phyloP scores from a whole-genome alignment of 2,797 vertebrate genomes.

The Silurus aristotelis region DNA sequence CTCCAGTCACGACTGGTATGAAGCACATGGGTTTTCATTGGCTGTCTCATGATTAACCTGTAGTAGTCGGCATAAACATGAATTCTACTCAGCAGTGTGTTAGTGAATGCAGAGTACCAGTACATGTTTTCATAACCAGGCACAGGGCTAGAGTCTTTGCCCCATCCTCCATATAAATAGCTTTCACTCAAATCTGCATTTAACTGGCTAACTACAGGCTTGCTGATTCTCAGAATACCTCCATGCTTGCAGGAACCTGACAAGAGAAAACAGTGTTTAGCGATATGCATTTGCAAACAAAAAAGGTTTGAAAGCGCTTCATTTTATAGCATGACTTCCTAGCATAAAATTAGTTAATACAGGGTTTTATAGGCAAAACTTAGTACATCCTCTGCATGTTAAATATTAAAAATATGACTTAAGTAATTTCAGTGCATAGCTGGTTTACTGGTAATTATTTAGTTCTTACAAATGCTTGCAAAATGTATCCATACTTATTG shows the following conservation, averaged over 20 bases:
- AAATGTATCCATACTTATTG: background rate
- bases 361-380: background rate
- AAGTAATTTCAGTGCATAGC: background rate
- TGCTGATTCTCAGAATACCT: conserved; percentile 66
- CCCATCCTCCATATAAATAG: conserved; percentile 69
- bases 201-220: conserved; percentile 69
- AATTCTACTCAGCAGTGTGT: conserved; percentile 52
- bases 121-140: conserved; percentile 67
- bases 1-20: conserved; percentile 28
- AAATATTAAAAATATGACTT: background rate
- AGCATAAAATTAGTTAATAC: background rate
- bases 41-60: conserved; percentile 65
- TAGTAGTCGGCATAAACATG: conserved; percentile 67
- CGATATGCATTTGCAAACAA: background rate
- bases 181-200: conserved; percentile 62
- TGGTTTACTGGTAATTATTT: background rate
- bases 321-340: background rate
- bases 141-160: conserved; percentile 71
- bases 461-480: too few relatives aligned
- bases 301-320: background rate
- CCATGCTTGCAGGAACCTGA: conserved; percentile 72
- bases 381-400: background rate
- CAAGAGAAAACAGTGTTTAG: conserved; percentile 20
- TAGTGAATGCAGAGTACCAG: conserved; percentile 64
- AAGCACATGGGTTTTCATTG: conserved; percentile 53